These are phyloP conservation scores for Idris sp. DNA, from an alignment of 1,140 invertebrate genomes.

Conservation along the genomic window DNA sequence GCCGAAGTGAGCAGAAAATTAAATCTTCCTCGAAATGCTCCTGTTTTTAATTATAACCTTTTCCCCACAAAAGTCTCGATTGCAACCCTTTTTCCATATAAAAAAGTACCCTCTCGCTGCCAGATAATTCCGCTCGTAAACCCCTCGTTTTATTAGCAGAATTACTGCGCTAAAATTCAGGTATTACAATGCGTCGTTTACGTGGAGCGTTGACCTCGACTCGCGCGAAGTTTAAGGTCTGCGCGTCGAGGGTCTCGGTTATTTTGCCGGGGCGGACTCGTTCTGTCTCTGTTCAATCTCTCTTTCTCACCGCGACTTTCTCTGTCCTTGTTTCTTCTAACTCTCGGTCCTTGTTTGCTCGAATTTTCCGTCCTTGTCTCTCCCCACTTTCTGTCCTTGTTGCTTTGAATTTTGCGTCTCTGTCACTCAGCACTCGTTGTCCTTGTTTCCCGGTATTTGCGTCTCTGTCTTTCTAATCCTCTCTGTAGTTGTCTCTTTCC, in stretches of 20 bases:
- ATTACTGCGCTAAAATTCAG: too few species aligned
- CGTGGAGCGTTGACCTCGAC: constrained; percentile 64
- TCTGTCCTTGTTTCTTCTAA: neutral
- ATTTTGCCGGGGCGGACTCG: constrained; percentile 36
- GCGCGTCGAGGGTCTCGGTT: constrained; percentile 38
- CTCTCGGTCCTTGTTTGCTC: constrained; percentile 28
- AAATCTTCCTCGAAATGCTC: too few species aligned
- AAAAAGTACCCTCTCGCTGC: too few species aligned
- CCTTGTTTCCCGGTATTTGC: constrained; percentile 7
- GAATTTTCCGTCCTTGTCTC: constrained; percentile 1
- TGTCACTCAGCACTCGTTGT: neutral
- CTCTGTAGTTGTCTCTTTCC: too few species aligned
- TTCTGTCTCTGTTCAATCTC: constrained; percentile 29
- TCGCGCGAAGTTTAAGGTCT: constrained; percentile 73
- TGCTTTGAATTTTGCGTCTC: too few species aligned
- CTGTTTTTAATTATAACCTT: too few species aligned
- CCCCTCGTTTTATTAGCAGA: too few species aligned
- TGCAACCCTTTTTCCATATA: too few species aligned
- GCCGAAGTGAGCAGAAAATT: too few species aligned
- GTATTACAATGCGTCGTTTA: constrained; percentile 49
- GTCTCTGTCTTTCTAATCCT: constrained; percentile 2
- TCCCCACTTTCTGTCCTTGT: neutral
- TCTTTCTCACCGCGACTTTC: too few species aligned
- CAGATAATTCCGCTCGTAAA: too few species aligned
- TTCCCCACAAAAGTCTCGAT: too few species aligned